Base-by-base conservation (phyloP, 2,797 vertebrate genomes). In the Falco concolor region DNA sequence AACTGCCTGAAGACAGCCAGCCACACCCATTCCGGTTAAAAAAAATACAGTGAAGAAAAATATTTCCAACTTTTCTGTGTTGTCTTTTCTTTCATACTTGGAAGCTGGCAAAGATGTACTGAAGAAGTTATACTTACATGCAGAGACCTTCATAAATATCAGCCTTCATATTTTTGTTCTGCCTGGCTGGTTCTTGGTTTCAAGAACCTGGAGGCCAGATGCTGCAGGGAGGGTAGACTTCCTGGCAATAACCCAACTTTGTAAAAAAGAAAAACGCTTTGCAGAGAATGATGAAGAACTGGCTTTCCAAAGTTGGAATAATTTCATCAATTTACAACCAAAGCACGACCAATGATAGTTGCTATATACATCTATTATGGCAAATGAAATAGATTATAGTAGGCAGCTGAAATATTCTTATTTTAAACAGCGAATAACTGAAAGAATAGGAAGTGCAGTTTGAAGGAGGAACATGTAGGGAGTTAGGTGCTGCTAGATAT, bases 121-220 rank as follows among this genome's bases (percentile, higher is more conserved):
- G 60, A 89, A 83, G 91, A 95, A 70, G 53, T 80, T 94, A 60
- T 68, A 69, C 92, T 96, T 96, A 94, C 36, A 67, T 67, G 52
- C 36, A 72, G 81, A 87, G 77, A 94, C 91, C 38, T 90, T 93
- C 47, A 88, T 96, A 95, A 90, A 96, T 96, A 93, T 76, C 83
- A 91, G 30, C 59, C 73, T 75, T 32, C 96, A 95, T 90, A 91
- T 95, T 96, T 97, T 95, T 90, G 80, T 81, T 86, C 50, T 94
- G 89, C 70, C 72, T 95, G 83, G 21, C 87, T 97, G 32, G n/a
- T 91, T 67, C 89, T 94, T 76, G 16, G 57, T 91, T 97, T 95
- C 91, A 90, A 95, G 88, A 95, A 97, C 92, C 89, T 97, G 95
- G 92, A 97, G 76, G 47, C 94, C 96, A 97, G 89, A 97, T 96